Evolutionary conservation across 2,113 vertebrate species (phyloP), one percentile per base, ranked within the genome.

Genomic region (Salvelinus namaycush): DNA sequence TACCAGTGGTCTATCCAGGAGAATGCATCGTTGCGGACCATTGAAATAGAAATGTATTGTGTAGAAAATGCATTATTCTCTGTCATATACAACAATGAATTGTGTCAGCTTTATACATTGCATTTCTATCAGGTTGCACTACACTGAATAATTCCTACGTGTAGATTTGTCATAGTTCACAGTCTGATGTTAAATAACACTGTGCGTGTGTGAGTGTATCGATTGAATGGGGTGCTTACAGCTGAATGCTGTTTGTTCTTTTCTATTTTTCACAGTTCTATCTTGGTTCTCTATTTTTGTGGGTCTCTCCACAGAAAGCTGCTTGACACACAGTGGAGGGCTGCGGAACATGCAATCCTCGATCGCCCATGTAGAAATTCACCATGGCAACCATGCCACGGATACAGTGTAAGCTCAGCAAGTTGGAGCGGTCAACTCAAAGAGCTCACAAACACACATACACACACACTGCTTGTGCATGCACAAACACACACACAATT

Each of bases 371-470:
- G 88, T 88, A 91, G 89, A 93, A 90, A 87, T 93, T 93, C 92
- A 88, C 93, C 92, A 94, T 94, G 92, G 92, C 89, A 94, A 94
- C 93, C 83, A 84, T 24, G 0, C 86, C 84, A 88, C 87, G 85
- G 83, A 89, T 89, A 87, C 77, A 89, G 87, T 86, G 76, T 87
- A 77, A 80, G 89, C 85, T 64, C 81, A 65, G 75, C 77, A 85
- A 85, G 84, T 82, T 84, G 77, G 84, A 85, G 86, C 87, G 83
- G 86, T 83, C 84, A 87, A 76, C 79, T 82, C 87, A 86, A 68
- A 11, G 9, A 44, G 39, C 39, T 44, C 39, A 44, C 39, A 44
- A 44, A 44, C 39, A 44, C 34, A 34, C 39, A 44, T 11, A 44
- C 9, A 12, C 9, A 44, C 39, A 44, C 39, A 44, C 39, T 44